Percentiles rank a stretch among this genome's conserved stretches.
Conservation (phyloP, 2,888 invertebrate species). For the Mechanitis messenoides region DNA sequence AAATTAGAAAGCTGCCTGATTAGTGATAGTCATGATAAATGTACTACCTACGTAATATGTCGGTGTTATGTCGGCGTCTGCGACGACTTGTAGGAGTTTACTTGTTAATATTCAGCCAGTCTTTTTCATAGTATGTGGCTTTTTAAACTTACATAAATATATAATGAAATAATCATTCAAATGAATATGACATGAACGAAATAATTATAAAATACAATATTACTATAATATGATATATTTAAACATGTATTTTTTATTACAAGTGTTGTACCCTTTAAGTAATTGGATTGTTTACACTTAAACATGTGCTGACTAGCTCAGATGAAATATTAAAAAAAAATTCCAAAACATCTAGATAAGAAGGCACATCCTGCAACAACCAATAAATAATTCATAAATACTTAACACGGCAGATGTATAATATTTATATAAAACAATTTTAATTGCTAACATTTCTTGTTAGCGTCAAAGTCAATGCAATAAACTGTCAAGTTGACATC, state of each 20-base stretch:
- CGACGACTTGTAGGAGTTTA: not conserved
- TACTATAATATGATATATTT: too few relatives aligned
- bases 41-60: not conserved
- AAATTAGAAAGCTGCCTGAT: constrained; percentile 39
- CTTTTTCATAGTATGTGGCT: too few relatives aligned
- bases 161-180: too few relatives aligned
- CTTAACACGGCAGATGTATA: constrained; percentile 26
- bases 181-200: too few relatives aligned
- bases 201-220: too few relatives aligned
- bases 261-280: not conserved
- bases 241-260: too few relatives aligned
- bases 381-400: constrained; percentile 27
- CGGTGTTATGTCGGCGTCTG: not conserved
- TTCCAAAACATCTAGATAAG: constrained; percentile 19
- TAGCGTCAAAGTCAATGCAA: constrained; percentile 6
- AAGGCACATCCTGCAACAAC: constrained; percentile 25
- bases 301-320: constrained; percentile 1
- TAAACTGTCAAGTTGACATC: constrained; percentile 5
- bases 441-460: constrained; percentile 20
- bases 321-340: constrained; percentile 1
- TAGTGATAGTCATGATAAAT: constrained; percentile 15
- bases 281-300: constrained; percentile 1
- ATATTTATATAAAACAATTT: constrained; percentile 24
- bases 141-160: too few relatives aligned
- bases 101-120: too few relatives aligned